A percentile compares a stretch with the other conserved stretches of the same genome.
phyloP scores from a whole-genome alignment of 2,113 vertebrate species.

The Scopus umbretta region DNA sequence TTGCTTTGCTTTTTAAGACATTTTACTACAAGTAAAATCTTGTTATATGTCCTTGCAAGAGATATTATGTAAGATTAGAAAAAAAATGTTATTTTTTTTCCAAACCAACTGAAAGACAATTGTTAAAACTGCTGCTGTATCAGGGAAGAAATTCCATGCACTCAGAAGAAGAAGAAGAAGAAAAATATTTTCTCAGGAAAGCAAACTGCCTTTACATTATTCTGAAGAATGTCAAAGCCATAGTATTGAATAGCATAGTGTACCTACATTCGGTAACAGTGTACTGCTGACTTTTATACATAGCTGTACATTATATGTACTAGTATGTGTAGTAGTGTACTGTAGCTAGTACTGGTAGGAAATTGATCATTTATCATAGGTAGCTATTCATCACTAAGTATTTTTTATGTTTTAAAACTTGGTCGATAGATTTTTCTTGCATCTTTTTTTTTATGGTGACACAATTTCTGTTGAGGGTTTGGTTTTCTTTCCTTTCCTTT shows the following conservation, averaged over 20 bases:
- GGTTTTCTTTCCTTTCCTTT: background rate
- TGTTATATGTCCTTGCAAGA: background rate
- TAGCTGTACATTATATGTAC: background rate
- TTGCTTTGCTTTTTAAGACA: background rate
- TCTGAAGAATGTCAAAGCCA: background rate
- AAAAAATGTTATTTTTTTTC: background rate
- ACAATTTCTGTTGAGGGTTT: background rate
- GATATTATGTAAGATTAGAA: background rate
- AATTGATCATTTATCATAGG: background rate
- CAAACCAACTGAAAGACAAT: background rate
- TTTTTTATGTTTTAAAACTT: background rate
- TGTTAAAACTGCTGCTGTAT: background rate
- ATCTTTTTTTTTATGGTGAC: background rate
- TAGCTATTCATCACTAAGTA: background rate
- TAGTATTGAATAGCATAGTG: background rate
- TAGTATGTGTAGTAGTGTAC: background rate
- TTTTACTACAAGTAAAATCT: background rate
- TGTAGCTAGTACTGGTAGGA: background rate
- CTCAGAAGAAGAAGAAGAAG: background rate
- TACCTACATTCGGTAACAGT: background rate
- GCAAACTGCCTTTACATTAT: background rate
- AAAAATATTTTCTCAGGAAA: background rate
- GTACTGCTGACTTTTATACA: background rate
- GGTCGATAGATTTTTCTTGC: too few relatives aligned
- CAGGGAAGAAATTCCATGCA: background rate